Base-by-base conservation (phyloP, 1,140 invertebrate species). In the Schlechtendalia chinensis region DNA sequence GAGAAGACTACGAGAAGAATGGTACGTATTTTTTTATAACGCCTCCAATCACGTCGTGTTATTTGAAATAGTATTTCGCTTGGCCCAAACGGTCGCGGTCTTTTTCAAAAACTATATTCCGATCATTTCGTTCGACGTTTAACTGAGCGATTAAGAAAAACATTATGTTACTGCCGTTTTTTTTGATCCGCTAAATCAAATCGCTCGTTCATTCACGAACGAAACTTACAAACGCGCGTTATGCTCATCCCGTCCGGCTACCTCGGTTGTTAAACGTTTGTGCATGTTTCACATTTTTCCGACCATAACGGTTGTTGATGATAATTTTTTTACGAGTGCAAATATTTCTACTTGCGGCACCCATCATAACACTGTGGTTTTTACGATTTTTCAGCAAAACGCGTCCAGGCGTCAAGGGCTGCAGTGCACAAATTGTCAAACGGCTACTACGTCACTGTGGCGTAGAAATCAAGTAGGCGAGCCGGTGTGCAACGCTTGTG, bases 401-500 rank as follows among this genome's bases (percentile, higher is more conserved):
- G 91, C 92, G 27, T 89, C 91, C 27, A 90, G 93, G 85, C 89
- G 94, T 82, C 90, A 91, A 16, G 96, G 96, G 69, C 89, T 96
- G 81, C 89, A 89, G 72, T 99, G 97, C 88, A 92, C 92, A 83
- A 99, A 99, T 86, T 99, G 97, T 86, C 87, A 89, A 77, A 97
- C 96, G 1, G 89, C 86, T 22, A 91, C 90, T 8, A 97, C 96
- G 11, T 96, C 95, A 5, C 87, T 98, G 82, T 98, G 96, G 96
- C 89, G 95, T 82, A 89, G 95, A 83, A 97, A 97, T 87, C 86
- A 90, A 22, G 86, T 90, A 80, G 95, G 95, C 16, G 94, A 96
- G 85, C 92, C 94, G 4, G 95, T 97, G 3, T 97, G 96, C 87
- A 97, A 97, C 87, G 96, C 96, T 6, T 98, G 96, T 85, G 96